phyloP scores from a whole-genome alignment of 1,140 invertebrate species.

The Scaptomyza pallida region DNA sequence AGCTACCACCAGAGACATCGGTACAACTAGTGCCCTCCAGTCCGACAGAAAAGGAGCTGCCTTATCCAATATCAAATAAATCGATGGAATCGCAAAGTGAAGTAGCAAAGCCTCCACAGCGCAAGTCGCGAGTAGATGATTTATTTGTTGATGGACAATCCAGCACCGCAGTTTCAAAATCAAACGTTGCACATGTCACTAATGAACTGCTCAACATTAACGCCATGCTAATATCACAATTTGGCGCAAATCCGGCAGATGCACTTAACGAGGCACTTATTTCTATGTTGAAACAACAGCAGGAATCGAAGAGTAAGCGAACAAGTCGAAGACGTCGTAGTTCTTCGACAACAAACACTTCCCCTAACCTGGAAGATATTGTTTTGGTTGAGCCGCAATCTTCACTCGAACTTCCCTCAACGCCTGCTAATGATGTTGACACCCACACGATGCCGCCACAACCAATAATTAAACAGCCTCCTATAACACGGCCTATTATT shows the following conservation, averaged over 20 bases:
- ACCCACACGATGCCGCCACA: conserved; percentile 25
- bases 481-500: conserved; percentile 59
- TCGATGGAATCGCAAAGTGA: conserved; percentile 8
- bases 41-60: conserved; percentile 60
- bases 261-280: conserved; percentile 64
- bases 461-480: conserved; percentile 10
- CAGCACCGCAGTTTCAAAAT: conserved; percentile 7
- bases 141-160: background rate
- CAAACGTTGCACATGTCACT: conserved; percentile 56
- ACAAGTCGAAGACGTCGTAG: conserved; percentile 41
- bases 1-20: conserved; percentile 79
- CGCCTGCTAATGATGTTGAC: background rate
- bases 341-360: conserved; percentile 24
- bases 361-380: conserved; percentile 69
- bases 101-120: conserved; percentile 37
- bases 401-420: conserved; percentile 13
- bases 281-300: conserved; percentile 64
- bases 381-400: conserved; percentile 72
- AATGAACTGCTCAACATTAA: conserved; percentile 63
- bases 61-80: conserved; percentile 19
- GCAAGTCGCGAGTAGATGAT: conserved; percentile 46
- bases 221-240: conserved; percentile 58
- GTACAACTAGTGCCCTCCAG: conserved; percentile 78
- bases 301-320: conserved; percentile 38
- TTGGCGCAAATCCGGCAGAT: conserved; percentile 59